Percentiles rank a stretch among this genome's conserved stretches.
Conservation (phyloP, 2,797 vertebrate species). For the Sphaeramia orbicularis region DNA sequence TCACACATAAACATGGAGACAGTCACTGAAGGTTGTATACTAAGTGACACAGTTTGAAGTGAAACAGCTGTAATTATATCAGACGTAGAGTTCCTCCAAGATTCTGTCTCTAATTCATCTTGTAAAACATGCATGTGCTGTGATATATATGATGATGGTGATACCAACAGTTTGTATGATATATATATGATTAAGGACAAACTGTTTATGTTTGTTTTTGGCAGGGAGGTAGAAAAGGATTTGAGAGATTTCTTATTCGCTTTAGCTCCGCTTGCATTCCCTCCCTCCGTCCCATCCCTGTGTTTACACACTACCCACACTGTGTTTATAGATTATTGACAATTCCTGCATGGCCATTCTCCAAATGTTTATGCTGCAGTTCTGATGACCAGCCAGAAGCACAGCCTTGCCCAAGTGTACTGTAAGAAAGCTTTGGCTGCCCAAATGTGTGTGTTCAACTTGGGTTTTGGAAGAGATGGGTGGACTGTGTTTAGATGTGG, state of each 20-base stretch:
- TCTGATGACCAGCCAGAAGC: slow-evolving; percentile 23
- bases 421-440: not conserved
- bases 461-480: slow-evolving; percentile 19
- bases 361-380: slow-evolving; percentile 72
- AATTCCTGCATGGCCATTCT: slow-evolving; percentile 53
- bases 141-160: not conserved
- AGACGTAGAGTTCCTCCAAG: slow-evolving; percentile 4
- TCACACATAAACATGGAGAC: slow-evolving; percentile 53
- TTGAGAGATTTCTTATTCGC: slow-evolving; percentile 3
- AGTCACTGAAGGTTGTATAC: slow-evolving; percentile 39
- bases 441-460: slow-evolving; percentile 1
- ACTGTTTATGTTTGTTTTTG: not conserved
- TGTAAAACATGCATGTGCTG: slow-evolving; percentile 5
- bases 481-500: slow-evolving; percentile 56
- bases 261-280: slow-evolving; percentile 27
- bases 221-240: slow-evolving; percentile 5
- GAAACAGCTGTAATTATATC: slow-evolving; percentile 56
- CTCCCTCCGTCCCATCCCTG: slow-evolving; percentile 7
- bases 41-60: slow-evolving; percentile 65
- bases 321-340: slow-evolving; percentile 67
- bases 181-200: too few relatives aligned
- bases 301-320: slow-evolving; percentile 63
- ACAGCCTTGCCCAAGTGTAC: slow-evolving; percentile 3
- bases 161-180: too few relatives aligned
- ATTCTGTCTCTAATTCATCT: slow-evolving; percentile 5